Percentiles rank a stretch among this genome's conserved stretches.
Conservation (phyloP, 2,888 invertebrate species). For the Drepanosiphum platanoidis region DNA sequence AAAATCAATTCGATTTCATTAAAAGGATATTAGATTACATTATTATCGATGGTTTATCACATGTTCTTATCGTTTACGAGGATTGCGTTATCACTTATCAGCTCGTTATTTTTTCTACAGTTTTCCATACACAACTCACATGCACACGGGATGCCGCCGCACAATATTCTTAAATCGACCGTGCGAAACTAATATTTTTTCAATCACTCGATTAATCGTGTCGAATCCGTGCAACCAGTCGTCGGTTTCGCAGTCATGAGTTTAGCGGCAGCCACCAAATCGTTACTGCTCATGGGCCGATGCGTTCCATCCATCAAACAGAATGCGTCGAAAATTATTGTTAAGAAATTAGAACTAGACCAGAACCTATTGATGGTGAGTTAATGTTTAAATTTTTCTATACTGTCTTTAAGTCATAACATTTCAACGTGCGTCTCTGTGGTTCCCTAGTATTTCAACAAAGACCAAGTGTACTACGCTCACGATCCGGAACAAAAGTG, state of each 20-base stretch:
- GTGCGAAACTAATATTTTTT: no score
- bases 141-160: no score
- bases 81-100: neutral
- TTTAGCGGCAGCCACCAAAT: slow-evolving; percentile 69
- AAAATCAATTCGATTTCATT: no score
- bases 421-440: no score
- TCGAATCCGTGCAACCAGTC: neutral
- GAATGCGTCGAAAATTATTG: slow-evolving; percentile 81
- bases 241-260: slow-evolving; percentile 64
- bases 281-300: slow-evolving; percentile 76
- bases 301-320: slow-evolving; percentile 82
- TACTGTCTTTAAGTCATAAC: slow-evolving; percentile 26
- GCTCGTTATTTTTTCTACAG: neutral
- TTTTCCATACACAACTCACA: neutral
- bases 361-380: slow-evolving; percentile 80
- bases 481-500: slow-evolving; percentile 81
- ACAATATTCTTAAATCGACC: no score
- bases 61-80: neutral
- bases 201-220: no score
- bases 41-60: no score
- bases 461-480: slow-evolving; percentile 78
- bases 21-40: no score
- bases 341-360: slow-evolving; percentile 80
- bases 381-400: slow-evolving; percentile 31
- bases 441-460: slow-evolving; percentile 79